A percentile compares a stretch with the other conserved stretches of the same genome.
These are phyloP conservation scores for Hypena proboscidalis DNA, from an alignment of 2,888 invertebrate species.

Conservation along the genomic window DNA sequence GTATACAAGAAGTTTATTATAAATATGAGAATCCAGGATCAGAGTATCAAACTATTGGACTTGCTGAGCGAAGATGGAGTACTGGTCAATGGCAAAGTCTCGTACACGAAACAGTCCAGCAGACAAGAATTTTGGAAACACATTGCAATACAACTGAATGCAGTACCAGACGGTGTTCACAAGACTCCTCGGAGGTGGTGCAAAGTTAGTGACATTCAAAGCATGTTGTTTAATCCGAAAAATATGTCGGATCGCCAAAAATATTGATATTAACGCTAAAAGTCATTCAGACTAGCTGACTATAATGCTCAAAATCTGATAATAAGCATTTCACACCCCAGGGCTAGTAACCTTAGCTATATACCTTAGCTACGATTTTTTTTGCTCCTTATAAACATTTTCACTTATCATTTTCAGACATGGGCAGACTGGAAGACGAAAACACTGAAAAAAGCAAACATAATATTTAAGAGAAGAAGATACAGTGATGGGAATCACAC, in stretches of 20 bases:
- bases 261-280: too few species aligned
- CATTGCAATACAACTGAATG: slow-evolving; percentile 50
- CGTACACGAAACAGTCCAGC: slow-evolving; percentile 50
- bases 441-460: slow-evolving; percentile 57
- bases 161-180: slow-evolving; percentile 51
- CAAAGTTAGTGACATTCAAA: slow-evolving; percentile 45
- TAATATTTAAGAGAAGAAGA: slow-evolving; percentile 44
- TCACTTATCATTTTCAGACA: slow-evolving; percentile 41
- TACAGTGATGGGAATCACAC: slow-evolving; percentile 18
- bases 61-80: slow-evolving; percentile 52
- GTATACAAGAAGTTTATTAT: too few species aligned
- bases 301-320: too few species aligned
- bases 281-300: too few species aligned
- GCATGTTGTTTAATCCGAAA: neutral
- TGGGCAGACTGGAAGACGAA: slow-evolving; percentile 62
- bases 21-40: slow-evolving; percentile 42
- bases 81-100: slow-evolving; percentile 49
- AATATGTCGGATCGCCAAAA: too few species aligned
- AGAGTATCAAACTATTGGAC: slow-evolving; percentile 55
- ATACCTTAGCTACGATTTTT: too few species aligned
- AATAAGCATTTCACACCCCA: too few species aligned
- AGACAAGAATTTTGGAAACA: slow-evolving; percentile 54
- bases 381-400: neutral
- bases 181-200: slow-evolving; percentile 60
- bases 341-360: too few species aligned